These are phyloP conservation scores for Sprattus sprattus DNA, from an alignment of 2,113 vertebrate genomes.

Conservation along the genomic window DNA sequence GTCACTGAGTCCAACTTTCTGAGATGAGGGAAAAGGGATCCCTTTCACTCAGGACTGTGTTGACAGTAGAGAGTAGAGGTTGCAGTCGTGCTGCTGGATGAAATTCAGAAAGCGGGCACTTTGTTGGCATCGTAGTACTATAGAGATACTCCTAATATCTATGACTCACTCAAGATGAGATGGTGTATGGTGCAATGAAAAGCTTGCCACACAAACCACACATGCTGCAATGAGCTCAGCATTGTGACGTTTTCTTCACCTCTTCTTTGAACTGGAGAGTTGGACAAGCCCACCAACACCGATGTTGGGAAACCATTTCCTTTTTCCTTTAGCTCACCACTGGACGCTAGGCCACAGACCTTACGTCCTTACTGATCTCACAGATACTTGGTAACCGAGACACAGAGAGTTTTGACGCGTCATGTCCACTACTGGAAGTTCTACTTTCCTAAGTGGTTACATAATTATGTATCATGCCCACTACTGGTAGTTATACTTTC, in stretches of 20 bases:
- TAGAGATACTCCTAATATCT: too few species aligned
- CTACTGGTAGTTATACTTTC: not conserved
- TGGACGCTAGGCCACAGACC: not conserved
- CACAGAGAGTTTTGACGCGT: not conserved
- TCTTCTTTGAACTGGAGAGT: not conserved
- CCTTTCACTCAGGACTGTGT: too few species aligned
- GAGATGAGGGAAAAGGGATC: too few species aligned
- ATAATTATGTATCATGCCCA: not conserved
- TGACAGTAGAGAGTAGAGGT: too few species aligned
- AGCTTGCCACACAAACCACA: not conserved
- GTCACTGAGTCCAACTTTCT: too few species aligned
- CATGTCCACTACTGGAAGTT: not conserved
- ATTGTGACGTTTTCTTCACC: not conserved
- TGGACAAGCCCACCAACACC: not conserved
- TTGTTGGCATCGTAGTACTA: too few species aligned
- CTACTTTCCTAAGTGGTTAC: not conserved
- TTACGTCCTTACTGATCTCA: not conserved
- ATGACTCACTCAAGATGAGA: not conserved
- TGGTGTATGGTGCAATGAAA: not conserved
- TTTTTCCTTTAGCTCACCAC: not conserved
- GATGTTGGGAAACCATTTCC: not conserved
- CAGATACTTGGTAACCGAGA: not conserved
- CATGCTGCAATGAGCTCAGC: not conserved
- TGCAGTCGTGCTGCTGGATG: too few species aligned
- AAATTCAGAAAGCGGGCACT: too few species aligned